Base-by-base conservation (phyloP, 2,888 invertebrate species). In the Drosophila trichaetosa region DNA sequence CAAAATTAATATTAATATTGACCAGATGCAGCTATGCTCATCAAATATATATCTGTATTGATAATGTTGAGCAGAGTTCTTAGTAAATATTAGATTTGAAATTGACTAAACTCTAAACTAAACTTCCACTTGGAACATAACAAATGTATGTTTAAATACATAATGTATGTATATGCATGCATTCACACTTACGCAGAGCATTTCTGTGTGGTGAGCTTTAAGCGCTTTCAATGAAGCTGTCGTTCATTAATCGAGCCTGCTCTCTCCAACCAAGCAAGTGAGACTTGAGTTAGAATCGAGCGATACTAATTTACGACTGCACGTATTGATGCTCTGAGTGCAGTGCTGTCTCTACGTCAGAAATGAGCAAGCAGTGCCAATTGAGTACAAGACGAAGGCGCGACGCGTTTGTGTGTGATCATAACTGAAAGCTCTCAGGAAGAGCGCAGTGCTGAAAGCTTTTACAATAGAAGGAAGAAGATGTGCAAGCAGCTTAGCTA, bases 1-100 rank as follows among this genome's bases (percentile, higher is more conserved):
- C 24, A 29, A 69, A 58, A 64, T 52, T 57, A 52, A 56, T 52
- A 63, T 53, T 52, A 48, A 54, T 69, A 49, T 54, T 69, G 69
- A 53, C 31, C 38, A 53, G 24, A 6, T 65, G 36, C 27, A 56
- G 4, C 21, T 51, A 10, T 42, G 49, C 24, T 29, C 36, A 62
- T 10, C 6, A 34, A 18, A 52, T 29, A 29, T 42, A 5, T 33
- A 42, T 27, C n/a, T 16, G 27, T 40, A 56, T 54, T 54, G 27
- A 54, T 54, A 13, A n/a, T 36, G 7, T 54, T 18, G 3, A 16
- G n/a, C 8, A 29, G 2, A 40, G 16, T 8, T 42, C 6, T 21
- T 13, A 31, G 31, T 31, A 42, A 54, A 38, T 56, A 56, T 38
- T 27, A 4, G 2, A 21, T 40, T 31, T 21, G 18, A n/a, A 8